phyloP scores from a whole-genome alignment of 2,888 invertebrate genomes.

The Dichetophora obliterata region DNA sequence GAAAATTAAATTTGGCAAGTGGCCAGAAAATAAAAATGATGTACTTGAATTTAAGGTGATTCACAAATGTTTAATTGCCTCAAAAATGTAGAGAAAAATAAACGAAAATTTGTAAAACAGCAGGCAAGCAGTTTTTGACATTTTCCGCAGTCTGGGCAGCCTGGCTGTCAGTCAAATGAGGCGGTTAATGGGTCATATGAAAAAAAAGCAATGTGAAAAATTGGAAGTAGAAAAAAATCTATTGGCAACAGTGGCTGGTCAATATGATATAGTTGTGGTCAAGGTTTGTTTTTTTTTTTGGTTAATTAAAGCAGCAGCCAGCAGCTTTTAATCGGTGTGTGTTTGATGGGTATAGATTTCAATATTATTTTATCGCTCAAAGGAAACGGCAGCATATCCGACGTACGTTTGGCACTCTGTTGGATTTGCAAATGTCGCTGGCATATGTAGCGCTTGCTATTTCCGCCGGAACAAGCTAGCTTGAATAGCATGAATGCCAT shows the following conservation, averaged over 20 bases:
- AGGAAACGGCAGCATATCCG: too few species aligned
- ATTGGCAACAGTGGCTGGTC: background rate
- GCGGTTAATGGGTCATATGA: constrained; percentile 18
- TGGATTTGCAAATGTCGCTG: too few species aligned
- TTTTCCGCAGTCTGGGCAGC: background rate
- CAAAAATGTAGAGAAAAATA: background rate
- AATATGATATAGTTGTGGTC: too few species aligned
- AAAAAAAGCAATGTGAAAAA: background rate
- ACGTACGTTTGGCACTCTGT: too few species aligned
- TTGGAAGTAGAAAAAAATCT: background rate
- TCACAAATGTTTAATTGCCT: background rate
- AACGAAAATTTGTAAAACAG: background rate
- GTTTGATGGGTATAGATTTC: too few species aligned
- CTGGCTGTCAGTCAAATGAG: constrained; percentile 1
- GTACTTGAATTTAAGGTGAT: background rate
- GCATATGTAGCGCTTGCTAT: too few species aligned
- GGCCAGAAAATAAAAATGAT: background rate
- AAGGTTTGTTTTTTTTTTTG: too few species aligned
- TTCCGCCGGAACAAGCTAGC: too few species aligned
- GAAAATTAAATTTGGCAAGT: background rate
- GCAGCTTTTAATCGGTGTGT: too few species aligned
- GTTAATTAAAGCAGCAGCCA: too few species aligned
- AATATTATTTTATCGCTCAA: too few species aligned
- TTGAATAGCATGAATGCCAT: too few species aligned
- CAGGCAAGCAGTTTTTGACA: constrained; percentile 6